Evolutionary conservation across 2,797 vertebrate genomes (phyloP), one percentile per base, ranked within the genome.

Genomic region (Ptychadena robeensis): DNA sequence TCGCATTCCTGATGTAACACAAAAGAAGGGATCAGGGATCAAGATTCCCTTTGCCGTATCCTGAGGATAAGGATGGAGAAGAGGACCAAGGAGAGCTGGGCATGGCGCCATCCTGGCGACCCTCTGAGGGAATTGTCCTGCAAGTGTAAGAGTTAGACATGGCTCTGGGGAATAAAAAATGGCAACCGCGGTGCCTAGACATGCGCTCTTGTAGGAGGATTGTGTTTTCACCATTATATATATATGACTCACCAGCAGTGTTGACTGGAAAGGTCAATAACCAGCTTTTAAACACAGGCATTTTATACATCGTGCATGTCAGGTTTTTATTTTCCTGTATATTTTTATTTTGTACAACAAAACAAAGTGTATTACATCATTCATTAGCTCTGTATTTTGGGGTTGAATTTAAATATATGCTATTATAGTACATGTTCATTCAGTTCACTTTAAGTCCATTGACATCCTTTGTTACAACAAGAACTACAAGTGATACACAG

Each of bases 21-120:
- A 86, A 88, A 87, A 90, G 88, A 89, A 87, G 92, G 92, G 92
- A 93, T 93, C 92, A 87, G 92, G 92, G 92, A 93, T 93, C 92
- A 94, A 92, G 91, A 91, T 91, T 94, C 93, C 89, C 85, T 85
- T 89, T 88, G 84, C 88, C 37, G 72, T 79, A 89, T 90, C 90
- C 89, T 88, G 63, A 53, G 61, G 65, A 57, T 91, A 86, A 53
- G 77, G 86, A 57, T 18, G 79, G 87, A 92, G 87, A 88, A 90
- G 87, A 93, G 92, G 93, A 94, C 93, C 94, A 94, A 94, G 92
- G 87, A 88, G 5, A 59, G 44, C 83, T 85, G 68, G 85, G 65
- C 67, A 74, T 31, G 30, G 73, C 63, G 77, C 34, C 30, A 68
- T 67, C 71, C 74, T 85, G 71, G 40, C 88, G 91, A 87, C 87